A percentile compares a stretch with the other conserved stretches of the same genome.
These are phyloP conservation scores for Tinea pellionella DNA, from an alignment of 2,888 invertebrate species.

Conservation along the genomic window DNA sequence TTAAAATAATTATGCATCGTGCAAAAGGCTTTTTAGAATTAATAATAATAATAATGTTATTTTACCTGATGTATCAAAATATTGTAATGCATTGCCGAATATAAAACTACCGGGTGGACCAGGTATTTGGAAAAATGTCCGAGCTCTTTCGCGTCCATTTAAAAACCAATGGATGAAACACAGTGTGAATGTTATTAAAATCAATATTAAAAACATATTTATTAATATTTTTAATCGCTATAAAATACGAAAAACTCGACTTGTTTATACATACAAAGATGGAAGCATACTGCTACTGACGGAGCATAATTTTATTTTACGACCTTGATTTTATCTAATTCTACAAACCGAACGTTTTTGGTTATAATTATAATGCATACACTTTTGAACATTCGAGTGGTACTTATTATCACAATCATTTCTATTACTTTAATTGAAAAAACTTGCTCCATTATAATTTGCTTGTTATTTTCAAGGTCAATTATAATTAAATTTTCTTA, in stretches of 20 bases:
- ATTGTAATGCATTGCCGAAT: conserved; percentile 28
- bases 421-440: too few species aligned
- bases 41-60: neutral
- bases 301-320: too few species aligned
- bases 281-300: too few species aligned
- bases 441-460: too few species aligned
- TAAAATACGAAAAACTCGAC: neutral
- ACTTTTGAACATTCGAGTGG: too few species aligned
- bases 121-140: conserved; percentile 30
- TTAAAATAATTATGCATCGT: too few species aligned
- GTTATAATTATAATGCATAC: neutral
- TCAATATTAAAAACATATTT: neutral
- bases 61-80: conserved; percentile 28
- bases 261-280: neutral
- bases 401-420: too few species aligned
- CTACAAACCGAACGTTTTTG: neutral
- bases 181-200: conserved; percentile 17
- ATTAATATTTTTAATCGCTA: neutral
- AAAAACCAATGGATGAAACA: conserved; percentile 26
- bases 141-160: conserved; percentile 31
- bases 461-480: too few species aligned
- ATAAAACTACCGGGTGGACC: conserved; percentile 28
- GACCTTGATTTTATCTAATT: neutral
- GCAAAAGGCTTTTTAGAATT: neutral
- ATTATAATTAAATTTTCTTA: too few species aligned